These are phyloP conservation scores for Ochotona princeps DNA, from an alignment of 2,113 vertebrate genomes.

Conservation along the genomic window DNA sequence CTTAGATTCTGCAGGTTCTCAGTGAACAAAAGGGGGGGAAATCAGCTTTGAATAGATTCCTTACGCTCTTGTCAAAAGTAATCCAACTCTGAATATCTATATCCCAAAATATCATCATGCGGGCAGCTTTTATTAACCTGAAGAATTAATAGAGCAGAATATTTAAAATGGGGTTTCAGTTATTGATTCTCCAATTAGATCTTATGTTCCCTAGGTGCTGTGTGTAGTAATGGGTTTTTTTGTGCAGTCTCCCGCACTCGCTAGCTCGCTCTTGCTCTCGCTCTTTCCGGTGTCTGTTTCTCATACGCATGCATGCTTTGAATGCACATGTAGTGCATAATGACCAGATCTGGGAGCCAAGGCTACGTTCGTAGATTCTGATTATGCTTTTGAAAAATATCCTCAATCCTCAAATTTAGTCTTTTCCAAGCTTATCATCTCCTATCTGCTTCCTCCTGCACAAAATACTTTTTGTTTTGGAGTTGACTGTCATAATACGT, in stretches of 20 bases:
- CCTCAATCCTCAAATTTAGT: conserved; percentile 64
- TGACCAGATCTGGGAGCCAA: conserved; percentile 67
- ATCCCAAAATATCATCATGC: conserved; percentile 86
- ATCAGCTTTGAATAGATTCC: conserved; percentile 90
- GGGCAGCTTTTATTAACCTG: conserved; percentile 84
- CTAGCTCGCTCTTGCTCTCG: not conserved
- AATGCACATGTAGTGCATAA: conserved; percentile 73
- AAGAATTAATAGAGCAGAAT: conserved; percentile 85
- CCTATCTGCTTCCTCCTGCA: conserved; percentile 50
- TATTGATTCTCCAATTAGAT: conserved; percentile 86
- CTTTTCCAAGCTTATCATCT: conserved; percentile 58
- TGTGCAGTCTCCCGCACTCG: conserved; percentile 48
- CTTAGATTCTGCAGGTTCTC: conserved; percentile 92
- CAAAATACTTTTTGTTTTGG: conserved; percentile 75
- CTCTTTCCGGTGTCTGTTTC: not conserved
- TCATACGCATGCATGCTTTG: conserved; percentile 62
- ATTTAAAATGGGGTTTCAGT: conserved; percentile 85
- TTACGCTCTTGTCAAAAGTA: conserved; percentile 90
- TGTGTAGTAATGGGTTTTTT: conserved; percentile 69
- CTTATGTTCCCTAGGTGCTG: conserved; percentile 76
- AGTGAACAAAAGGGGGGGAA: conserved; percentile 85
- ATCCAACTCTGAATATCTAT: conserved; percentile 90
- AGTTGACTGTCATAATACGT: conserved; percentile 47
- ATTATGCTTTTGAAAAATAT: conserved; percentile 77
- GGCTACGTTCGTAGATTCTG: conserved; percentile 64